Base-by-base conservation (phyloP, 1,140 invertebrate species). In the Drepana arcuata region DNA sequence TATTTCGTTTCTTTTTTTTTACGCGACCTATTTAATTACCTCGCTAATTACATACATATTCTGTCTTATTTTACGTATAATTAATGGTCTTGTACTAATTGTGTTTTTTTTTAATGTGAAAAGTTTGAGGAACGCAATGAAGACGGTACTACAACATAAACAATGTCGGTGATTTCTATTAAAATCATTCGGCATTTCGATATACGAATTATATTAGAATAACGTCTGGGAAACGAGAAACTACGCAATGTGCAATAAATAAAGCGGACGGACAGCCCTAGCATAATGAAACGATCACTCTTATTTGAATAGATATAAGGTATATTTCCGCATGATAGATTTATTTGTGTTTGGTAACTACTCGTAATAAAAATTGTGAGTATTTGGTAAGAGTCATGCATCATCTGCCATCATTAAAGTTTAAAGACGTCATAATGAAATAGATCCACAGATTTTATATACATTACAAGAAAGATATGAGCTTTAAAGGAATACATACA, bases 161-260 rank as follows among this genome's bases (percentile, higher is more conserved):
- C 75, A 77, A 80, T 75, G 69, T 73, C 62, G 71, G 51, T 70
- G 65, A 67, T 77, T 75, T 77, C 70, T 75, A 77, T 77, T 77
- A 75, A 73, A 77, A 64, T 52, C 63, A 57, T 69, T 73, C 72
- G 68, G 70, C 56, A 68, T 74, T 71, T 73, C 68, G 63, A 69
- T 77, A 66, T 72, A 75, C 63, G 68, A 72, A 67, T 71, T 53
- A 75, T 70, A 74, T 72, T 68, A 71, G 60, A 73, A 73, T 59
- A 70, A 55, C 55, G 61, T 74, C 67, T 75, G 65, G 60, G 68
- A 74, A 40, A 72, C 69, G 53, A 39, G 45, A 53, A 54, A 64
- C 63, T 59, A 59, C 66, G 63, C 64, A 72, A 71, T 68, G 61
- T 56, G 70, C 70, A 72, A 74, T 80, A 80, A 80, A 80, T 75